These are phyloP conservation scores for Sebastolobus alascanus DNA, from an alignment of 2,797 vertebrate genomes.

Conservation along the genomic window DNA sequence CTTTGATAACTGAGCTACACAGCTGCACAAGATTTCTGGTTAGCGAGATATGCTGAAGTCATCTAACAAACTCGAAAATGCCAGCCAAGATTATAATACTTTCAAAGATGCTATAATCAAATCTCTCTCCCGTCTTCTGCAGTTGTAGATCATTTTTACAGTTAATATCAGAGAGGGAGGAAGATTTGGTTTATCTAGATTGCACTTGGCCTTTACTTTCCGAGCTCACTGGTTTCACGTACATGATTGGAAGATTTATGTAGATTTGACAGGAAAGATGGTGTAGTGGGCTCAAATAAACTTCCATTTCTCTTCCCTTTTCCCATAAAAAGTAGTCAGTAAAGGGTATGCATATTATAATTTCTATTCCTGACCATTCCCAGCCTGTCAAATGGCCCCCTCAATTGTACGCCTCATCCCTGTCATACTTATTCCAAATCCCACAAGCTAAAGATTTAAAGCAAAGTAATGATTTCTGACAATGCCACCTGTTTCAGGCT, in stretches of 20 bases:
- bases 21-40: not conserved
- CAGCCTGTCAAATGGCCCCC: not conserved
- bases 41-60: not conserved
- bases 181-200: not conserved
- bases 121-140: not conserved
- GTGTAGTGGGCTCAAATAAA: conserved; percentile 11
- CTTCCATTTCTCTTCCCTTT: conserved; percentile 5
- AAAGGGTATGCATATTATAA: conserved; percentile 4
- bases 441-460: conserved; percentile 29
- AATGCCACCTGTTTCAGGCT: conserved; percentile 34
- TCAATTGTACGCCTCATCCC: not conserved
- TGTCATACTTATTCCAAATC: conserved; percentile 14
- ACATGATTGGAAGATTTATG: conserved; percentile 12
- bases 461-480: conserved; percentile 45
- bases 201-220: not conserved
- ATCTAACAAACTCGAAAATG: not conserved
- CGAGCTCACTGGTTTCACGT: conserved; percentile 3
- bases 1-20: not conserved
- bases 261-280: conserved; percentile 15
- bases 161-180: not conserved
- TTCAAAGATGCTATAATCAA: not conserved
- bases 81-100: not conserved
- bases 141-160: not conserved
- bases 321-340: not conserved
- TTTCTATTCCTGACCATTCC: conserved; percentile 8